Evolutionary conservation across 2,888 invertebrate species (phyloP).

Genomic region (Brachyptera risi): DNA sequence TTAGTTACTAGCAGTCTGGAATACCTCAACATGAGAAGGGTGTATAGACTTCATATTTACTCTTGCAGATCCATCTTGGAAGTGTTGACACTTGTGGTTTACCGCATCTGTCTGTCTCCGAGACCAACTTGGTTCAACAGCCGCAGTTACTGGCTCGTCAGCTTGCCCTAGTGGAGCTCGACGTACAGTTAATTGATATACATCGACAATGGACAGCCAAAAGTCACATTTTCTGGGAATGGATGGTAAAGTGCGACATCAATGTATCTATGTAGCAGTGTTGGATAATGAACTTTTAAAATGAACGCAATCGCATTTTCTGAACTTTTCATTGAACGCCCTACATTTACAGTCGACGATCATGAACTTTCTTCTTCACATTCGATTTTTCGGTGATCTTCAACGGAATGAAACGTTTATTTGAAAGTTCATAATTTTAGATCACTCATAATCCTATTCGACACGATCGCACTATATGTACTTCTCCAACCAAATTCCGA

Average conservation of each 20-base stretch:
- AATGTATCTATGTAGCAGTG: neutral
- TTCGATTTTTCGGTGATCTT: too few species aligned
- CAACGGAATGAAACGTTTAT: too few species aligned
- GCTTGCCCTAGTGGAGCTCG: slow-evolving; percentile 32
- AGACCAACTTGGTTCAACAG: slow-evolving; percentile 33
- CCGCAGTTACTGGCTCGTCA: slow-evolving; percentile 31
- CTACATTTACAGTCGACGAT: too few species aligned
- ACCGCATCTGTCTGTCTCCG: slow-evolving; percentile 33
- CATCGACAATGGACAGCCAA: slow-evolving; percentile 35
- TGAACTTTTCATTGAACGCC: too few species aligned
- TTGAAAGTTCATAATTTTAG: too few species aligned
- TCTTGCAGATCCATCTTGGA: slow-evolving; percentile 23
- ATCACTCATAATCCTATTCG: too few species aligned
- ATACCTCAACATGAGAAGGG: neutral
- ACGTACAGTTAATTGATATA: slow-evolving; percentile 33
- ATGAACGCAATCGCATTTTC: too few species aligned
- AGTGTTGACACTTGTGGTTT: slow-evolving; percentile 25
- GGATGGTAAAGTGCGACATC: slow-evolving; percentile 35
- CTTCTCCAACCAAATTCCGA: too few species aligned
- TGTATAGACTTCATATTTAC: slow-evolving; percentile 16
- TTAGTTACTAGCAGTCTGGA: too few species aligned
- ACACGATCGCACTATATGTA: too few species aligned
- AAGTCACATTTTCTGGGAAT: slow-evolving; percentile 36
- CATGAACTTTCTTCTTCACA: too few species aligned
- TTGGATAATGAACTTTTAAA: too few species aligned